Base-by-base conservation (phyloP, 2,797 vertebrate genomes). In the Petrocephalus schoutedeni region DNA sequence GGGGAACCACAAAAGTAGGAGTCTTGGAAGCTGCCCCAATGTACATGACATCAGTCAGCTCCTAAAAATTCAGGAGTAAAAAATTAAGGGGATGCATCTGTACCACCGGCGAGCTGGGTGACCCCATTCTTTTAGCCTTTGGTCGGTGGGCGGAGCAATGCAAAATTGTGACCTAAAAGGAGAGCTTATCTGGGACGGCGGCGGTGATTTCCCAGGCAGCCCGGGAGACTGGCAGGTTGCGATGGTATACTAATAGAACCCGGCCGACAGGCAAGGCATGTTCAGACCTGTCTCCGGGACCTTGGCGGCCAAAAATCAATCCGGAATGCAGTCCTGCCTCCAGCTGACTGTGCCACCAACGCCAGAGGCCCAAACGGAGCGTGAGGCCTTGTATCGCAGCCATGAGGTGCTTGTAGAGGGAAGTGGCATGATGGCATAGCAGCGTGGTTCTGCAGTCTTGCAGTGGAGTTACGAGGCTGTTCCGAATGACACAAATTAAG, bases 261-360 rank as follows among this genome's bases (percentile, higher is more conserved):
- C 0, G 2, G 87, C 85, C 87, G 90, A 90, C 90, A 89, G 90
- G 87, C 54, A 89, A 89, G 92, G 91, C 93, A 82, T 90, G 93
- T 88, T 28, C 87, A 82, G 91, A 91, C 93, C 88, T 92, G 93
- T 90, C 74, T 88, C 77, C 5, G 82, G 89, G 89, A 87, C 91
- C 89, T 56, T 87, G 87, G 88, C 90, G 91, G 92, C 91, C 89
- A 89, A 90, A 19, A 77, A 67, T 87, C 91, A 61, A 58, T 89
- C 89, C 51, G 57, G 57, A 91, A 92, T 91, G 88, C 87, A 32
- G 82, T 53, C 14, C 2, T 19, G 23, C 90, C 71, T 8, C 53
- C 7, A 85, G 74, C 87, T 86, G 82, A 86, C 88, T 88, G 88
- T 88, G 87, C 86, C 90, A 92, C 91, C 92, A 90, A 74, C 91